phyloP scores from a whole-genome alignment of 2,113 vertebrate species.

The Cinclus cinclus region DNA sequence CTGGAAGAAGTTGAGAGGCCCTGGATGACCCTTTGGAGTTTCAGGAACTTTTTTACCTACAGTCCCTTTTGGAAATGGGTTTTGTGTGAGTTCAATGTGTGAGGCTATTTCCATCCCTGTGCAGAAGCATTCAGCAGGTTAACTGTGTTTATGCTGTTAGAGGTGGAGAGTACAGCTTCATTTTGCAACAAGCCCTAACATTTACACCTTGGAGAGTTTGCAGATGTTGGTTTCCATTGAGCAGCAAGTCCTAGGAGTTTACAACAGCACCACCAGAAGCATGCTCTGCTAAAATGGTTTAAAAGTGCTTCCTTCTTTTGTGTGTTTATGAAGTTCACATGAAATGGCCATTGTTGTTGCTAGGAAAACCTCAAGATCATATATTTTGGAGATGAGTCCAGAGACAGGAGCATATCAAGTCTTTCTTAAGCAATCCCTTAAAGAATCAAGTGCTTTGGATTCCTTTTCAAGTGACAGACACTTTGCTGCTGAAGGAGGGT shows the following conservation, averaged over 20 bases:
- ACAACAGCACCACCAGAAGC: not conserved
- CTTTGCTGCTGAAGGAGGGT: not conserved
- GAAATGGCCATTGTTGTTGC: not conserved
- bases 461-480: not conserved
- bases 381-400: not conserved
- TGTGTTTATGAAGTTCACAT: not conserved
- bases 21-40: not conserved
- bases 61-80: not conserved
- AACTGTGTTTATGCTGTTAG: not conserved
- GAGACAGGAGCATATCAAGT: not conserved
- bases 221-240: not conserved
- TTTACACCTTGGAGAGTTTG: not conserved
- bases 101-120: not conserved
- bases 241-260: not conserved
- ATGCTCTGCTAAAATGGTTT: not conserved
- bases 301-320: not conserved
- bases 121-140: not conserved
- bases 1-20: not conserved
- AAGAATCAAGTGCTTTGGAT: not conserved
- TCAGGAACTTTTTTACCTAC: not conserved
- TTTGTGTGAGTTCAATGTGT: not conserved
- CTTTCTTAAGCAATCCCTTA: not conserved
- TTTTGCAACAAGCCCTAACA: not conserved
- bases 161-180: not conserved
- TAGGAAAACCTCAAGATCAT: not conserved